Base-by-base conservation (phyloP, 2,797 vertebrate species). In the Bucorvus abyssinicus region DNA sequence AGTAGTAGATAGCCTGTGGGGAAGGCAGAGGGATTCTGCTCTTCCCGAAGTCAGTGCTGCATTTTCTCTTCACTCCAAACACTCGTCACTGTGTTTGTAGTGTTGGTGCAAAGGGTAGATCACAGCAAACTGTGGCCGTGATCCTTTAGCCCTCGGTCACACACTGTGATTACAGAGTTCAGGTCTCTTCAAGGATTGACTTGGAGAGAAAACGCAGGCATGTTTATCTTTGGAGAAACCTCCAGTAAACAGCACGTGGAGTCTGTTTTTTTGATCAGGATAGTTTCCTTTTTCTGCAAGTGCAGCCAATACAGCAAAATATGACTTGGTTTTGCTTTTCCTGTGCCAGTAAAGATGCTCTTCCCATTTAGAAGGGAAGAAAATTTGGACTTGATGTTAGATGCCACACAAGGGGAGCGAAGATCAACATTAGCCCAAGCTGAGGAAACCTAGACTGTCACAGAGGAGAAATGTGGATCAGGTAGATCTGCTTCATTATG, bases 11-110 rank as follows among this genome's bases (percentile, higher is more conserved):
- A 56, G 47, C 6, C 9, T 22, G 9, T 61, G 53, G 9, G 32
- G 52, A 85, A 67, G 50, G 38, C n/a, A 71, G 60, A 68, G 45
- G 34, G 49, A 75, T 87, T 92, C 64, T 56, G 9, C 32, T 81
- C 50, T 49, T 80, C 0, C 23, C 1, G 0, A 83, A 84, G 13
- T 11, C 4, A 2, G 14, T 26, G 19, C 68, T 86, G 50, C 12
- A 4, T 87, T 81, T 84, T 78, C 32, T 86, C 30, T 63, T 93
- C 22, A 3, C 14, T 90, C 50, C 45, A 60, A 53, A n/a, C 4
- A 10, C 24, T 78, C 2, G 1, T 59, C 50, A 21, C 12, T 63
- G 9, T 59, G 19, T 67, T 87, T 47, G 20, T 60, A 42, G 56
- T 34, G 34, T 53, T 40, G 60, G 26, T 47, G 44, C 24, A 45